Base-by-base conservation (phyloP, 2,888 invertebrate species). In the Polia nebulosa region DNA sequence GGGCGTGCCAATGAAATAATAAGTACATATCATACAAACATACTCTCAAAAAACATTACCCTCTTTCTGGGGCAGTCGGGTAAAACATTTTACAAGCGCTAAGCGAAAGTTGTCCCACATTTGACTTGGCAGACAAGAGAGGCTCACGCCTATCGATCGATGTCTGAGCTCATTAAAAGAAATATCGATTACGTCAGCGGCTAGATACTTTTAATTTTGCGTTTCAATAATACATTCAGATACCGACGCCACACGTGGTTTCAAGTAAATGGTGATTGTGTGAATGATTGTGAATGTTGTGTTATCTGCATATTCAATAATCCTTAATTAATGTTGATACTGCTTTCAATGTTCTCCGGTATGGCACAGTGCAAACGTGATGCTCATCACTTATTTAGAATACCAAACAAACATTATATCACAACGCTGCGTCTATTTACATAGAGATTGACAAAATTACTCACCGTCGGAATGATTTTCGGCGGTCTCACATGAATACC, bases 401-500 rank as follows among this genome's bases (percentile, higher is more conserved):
- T 53, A 36, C 20, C 29, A 57, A 66, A 55, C 17, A 67, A 67
- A 62, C 29, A 32, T 55, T 27, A 51, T 51, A 51, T 22, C 11
- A 62, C 25, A 22, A 44, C 53, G 15, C 6, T 44, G 34, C 39
- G 9, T 55, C 53, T 74, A 55, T 58, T 67, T 47, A 58, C 52
- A 53, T 34, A 74, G 29, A 44, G 13, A 53, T 65, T 61, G 32
- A 57, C 56, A 53, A 75, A 65, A 57, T 63, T 69, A 91, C 94
- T 92, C 81, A 96, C 96, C 79, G 92, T 87, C 0, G 97, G 96
- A 63, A 97, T 88, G 49, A 94, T 85, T 82, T 96, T 94, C 0
- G 93, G 87, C 2, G 93, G 91, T 70, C 92, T 91, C 17, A 97
- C 93, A 78, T 97, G 97, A 77, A 97, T 94, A n/a, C 97, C 97